phyloP scores from a whole-genome alignment of 2,113 vertebrate genomes.

The Erythrolamprus reginae region DNA sequence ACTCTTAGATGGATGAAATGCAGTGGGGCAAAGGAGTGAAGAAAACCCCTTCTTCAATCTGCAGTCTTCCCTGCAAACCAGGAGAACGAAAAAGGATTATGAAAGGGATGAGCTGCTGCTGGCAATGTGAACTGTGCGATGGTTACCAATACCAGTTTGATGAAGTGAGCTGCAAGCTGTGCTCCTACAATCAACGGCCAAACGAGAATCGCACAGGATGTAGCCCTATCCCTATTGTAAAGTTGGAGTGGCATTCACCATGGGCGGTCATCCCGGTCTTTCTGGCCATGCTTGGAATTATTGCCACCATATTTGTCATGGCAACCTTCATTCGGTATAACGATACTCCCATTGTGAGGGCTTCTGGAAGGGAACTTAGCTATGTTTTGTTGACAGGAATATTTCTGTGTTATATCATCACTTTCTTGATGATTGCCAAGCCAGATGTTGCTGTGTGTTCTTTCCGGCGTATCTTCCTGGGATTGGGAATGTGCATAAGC shows the following conservation, averaged over 20 bases:
- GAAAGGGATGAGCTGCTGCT: slow-evolving; percentile 91
- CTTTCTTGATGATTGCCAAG: slow-evolving; percentile 95
- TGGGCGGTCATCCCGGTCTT: slow-evolving; percentile 93
- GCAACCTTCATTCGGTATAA: slow-evolving; percentile 91
- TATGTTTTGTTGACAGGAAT: slow-evolving; percentile 91
- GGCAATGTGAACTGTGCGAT: slow-evolving; percentile 91
- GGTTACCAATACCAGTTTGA: slow-evolving; percentile 91
- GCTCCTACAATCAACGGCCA: slow-evolving; percentile 85
- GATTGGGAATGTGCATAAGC: slow-evolving; percentile 95
- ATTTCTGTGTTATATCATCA: slow-evolving; percentile 95
- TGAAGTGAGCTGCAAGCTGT: slow-evolving; percentile 87
- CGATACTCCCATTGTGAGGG: slow-evolving; percentile 91
- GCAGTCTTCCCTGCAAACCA: slow-evolving; percentile 82
- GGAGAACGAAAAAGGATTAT: slow-evolving; percentile 91
- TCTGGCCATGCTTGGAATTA: slow-evolving; percentile 90
- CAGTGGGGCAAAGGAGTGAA: slow-evolving; percentile 83
- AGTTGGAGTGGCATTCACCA: slow-evolving; percentile 92
- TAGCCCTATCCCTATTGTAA: slow-evolving; percentile 86
- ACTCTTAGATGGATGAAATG: slow-evolving; percentile 83
- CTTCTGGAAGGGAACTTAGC: slow-evolving; percentile 90
- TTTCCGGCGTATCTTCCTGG: slow-evolving; percentile 88
- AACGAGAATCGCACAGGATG: slow-evolving; percentile 86
- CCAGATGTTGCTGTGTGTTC: slow-evolving; percentile 88
- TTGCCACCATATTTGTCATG: slow-evolving; percentile 91
- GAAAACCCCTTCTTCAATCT: slow-evolving; percentile 81